These are phyloP conservation scores for Sarotherodon lohbergeri DNA, from an alignment of 2,113 vertebrate species.

Conservation along the genomic window DNA sequence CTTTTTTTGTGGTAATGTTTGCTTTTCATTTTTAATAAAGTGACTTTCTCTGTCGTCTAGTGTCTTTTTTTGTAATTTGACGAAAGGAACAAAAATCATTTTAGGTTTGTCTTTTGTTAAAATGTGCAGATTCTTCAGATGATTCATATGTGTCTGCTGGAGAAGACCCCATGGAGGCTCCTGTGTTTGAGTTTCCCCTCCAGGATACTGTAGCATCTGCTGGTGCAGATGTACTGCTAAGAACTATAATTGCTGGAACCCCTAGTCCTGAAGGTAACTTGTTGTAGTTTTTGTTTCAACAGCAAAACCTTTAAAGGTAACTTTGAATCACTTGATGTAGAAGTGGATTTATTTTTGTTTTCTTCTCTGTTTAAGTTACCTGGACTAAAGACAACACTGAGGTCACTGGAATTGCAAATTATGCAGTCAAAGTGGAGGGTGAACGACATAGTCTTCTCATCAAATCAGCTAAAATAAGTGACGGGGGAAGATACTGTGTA, in stretches of 20 bases:
- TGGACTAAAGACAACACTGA: slow-evolving; percentile 82
- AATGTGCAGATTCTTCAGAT: slow-evolving; percentile 87
- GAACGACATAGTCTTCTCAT: slow-evolving; percentile 89
- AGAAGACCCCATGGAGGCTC: slow-evolving; percentile 91
- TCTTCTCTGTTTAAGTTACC: slow-evolving; percentile 68
- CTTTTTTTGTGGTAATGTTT: neutral
- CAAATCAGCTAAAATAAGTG: slow-evolving; percentile 72
- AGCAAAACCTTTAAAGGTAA: neutral
- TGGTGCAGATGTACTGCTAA: slow-evolving; percentile 84
- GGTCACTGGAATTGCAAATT: slow-evolving; percentile 64
- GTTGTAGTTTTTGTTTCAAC: neutral
- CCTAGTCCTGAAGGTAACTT: slow-evolving; percentile 85
- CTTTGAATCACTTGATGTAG: neutral
- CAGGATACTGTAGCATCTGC: slow-evolving; percentile 77
- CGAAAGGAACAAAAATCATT: neutral
- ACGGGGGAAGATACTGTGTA: slow-evolving; percentile 84
- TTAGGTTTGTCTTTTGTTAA: neutral
- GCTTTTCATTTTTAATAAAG: neutral
- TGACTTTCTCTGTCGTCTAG: neutral
- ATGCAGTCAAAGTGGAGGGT: slow-evolving; percentile 84
- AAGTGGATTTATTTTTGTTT: neutral
- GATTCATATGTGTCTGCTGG: slow-evolving; percentile 95
- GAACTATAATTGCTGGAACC: slow-evolving; percentile 87
- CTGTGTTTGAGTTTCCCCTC: slow-evolving; percentile 90
- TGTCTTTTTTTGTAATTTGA: neutral